A percentile compares a stretch with the other conserved stretches of the same genome.
Conservation (phyloP, 2,797 vertebrate species). For the Helostoma temminkii region DNA sequence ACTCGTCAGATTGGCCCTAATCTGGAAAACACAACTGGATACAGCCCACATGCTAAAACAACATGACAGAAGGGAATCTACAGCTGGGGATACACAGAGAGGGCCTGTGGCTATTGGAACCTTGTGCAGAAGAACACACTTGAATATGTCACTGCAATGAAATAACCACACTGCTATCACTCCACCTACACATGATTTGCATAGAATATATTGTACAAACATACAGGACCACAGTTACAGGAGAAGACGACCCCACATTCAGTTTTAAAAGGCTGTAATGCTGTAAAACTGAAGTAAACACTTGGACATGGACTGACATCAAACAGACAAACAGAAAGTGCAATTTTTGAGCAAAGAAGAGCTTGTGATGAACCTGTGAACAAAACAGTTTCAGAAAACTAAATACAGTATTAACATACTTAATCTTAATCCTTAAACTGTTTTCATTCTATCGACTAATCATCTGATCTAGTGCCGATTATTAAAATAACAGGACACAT, state of each 20-base stretch:
- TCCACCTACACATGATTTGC: slow-evolving; percentile 76
- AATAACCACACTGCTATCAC: slow-evolving; percentile 55
- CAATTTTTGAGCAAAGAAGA: slow-evolving; percentile 13
- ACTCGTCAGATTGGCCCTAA: slow-evolving; percentile 70
- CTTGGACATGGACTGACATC: neutral
- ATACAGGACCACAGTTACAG: slow-evolving; percentile 49
- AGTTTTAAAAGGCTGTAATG: slow-evolving; percentile 5
- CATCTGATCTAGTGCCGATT: neutral
- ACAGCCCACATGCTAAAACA: slow-evolving; percentile 56
- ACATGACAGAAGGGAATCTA: slow-evolving; percentile 53
- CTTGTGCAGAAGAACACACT: slow-evolving; percentile 55
- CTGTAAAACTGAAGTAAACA: slow-evolving; percentile 11
- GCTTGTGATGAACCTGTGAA: slow-evolving; percentile 3
- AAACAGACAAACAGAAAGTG: slow-evolving; percentile 10
- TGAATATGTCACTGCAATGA: slow-evolving; percentile 57
- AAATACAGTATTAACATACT: neutral
- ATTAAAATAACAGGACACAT: neutral
- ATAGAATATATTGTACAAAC: slow-evolving; percentile 64
- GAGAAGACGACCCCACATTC: slow-evolving; percentile 27
- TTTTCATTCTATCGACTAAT: neutral
- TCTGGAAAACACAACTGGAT: slow-evolving; percentile 62
- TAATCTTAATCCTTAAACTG: neutral
- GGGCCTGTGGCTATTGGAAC: slow-evolving; percentile 54
- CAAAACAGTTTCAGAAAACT: slow-evolving; percentile 18
- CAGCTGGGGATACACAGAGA: slow-evolving; percentile 46